A percentile compares a stretch with the other conserved stretches of the same genome.
Conservation (phyloP, 2,113 vertebrate species). For the Carollia perspicillata region DNA sequence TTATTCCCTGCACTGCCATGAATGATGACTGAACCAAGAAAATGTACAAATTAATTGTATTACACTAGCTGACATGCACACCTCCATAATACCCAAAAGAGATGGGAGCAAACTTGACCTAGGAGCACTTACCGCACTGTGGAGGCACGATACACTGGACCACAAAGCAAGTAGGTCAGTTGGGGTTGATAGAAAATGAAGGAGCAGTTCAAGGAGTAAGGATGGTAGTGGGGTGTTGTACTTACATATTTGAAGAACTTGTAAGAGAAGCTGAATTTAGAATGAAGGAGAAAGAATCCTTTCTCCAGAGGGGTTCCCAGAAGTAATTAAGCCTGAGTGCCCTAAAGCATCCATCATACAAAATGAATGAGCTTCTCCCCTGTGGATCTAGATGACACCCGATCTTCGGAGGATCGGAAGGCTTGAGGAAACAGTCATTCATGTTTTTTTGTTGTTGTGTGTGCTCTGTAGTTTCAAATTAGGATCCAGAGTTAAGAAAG, state of each 20-base stretch:
- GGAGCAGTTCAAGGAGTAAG: not conserved
- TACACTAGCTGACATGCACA: not conserved
- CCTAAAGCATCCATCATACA: not conserved
- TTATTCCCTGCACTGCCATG: not conserved
- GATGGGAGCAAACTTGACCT: not conserved
- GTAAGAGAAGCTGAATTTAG: constrained; percentile 1
- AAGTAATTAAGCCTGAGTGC: not conserved
- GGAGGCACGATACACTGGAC: not conserved
- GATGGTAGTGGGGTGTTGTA: not conserved
- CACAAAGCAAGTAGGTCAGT: not conserved
- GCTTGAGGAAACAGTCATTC: not conserved
- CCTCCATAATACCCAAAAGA: not conserved
- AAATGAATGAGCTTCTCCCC: not conserved
- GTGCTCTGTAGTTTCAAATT: not conserved
- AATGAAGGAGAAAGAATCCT: not conserved
- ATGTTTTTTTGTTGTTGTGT: not conserved
- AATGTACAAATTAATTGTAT: not conserved
- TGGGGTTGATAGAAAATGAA: not conserved
- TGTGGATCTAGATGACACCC: not conserved
- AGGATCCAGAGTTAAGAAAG: not conserved
- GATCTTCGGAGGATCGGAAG: not conserved
- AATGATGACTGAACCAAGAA: not conserved
- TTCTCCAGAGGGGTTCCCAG: not conserved
- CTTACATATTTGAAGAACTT: not conserved
- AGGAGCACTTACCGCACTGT: not conserved